Evolutionary conservation across 2,797 vertebrate genomes (phyloP).

Genomic region (Cuculus canorus): DNA sequence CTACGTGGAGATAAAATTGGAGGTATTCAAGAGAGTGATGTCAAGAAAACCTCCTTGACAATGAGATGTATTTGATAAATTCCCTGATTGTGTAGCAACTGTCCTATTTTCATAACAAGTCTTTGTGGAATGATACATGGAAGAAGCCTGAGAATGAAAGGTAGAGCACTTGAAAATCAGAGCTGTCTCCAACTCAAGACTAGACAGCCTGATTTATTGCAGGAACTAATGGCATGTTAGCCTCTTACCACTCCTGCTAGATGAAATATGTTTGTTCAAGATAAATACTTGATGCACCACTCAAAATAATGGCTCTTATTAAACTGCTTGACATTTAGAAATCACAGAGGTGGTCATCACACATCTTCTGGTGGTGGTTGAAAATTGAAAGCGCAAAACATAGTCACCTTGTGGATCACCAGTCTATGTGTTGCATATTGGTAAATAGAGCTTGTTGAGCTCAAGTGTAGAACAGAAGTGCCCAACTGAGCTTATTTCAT

Average conservation of each 20-base stretch:
- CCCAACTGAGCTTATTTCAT: background rate
- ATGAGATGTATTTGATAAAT: background rate
- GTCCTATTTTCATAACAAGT: background rate
- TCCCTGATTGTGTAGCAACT: background rate
- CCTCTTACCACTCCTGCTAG: background rate
- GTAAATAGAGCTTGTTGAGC: background rate
- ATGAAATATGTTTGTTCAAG: background rate
- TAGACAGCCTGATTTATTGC: background rate
- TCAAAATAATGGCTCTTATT: background rate
- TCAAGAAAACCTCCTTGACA: background rate
- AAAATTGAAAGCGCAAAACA: background rate
- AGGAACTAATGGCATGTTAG: background rate
- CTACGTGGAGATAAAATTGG: background rate
- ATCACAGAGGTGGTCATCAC: background rate
- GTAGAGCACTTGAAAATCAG: background rate
- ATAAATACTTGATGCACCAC: background rate
- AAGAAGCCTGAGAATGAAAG: background rate
- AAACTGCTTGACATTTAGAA: background rate
- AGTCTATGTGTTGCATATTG: background rate
- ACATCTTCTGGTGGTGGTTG: background rate
- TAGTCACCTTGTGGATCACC: background rate
- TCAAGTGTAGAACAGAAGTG: background rate
- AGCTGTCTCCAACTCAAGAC: background rate
- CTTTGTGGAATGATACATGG: background rate
- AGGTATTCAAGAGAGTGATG: background rate